Conservation (phyloP, 2,888 invertebrate genomes). For the Eupithecia vulgata region DNA sequence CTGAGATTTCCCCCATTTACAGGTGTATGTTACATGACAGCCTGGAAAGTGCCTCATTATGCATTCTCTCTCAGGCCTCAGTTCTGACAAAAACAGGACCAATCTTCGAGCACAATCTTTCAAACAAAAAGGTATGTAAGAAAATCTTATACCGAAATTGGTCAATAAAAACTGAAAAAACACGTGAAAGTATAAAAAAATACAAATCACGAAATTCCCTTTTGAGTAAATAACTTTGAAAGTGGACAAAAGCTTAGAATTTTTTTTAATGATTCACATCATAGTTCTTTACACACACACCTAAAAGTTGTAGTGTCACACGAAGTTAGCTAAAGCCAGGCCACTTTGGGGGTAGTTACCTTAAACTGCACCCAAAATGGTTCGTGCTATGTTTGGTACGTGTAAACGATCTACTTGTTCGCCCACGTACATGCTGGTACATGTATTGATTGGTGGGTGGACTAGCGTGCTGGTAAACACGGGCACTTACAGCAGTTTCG, state of each 20-base stretch:
- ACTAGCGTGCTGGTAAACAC: conserved; percentile 3
- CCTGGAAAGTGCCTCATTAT: too few relatives aligned
- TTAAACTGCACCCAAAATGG: not conserved
- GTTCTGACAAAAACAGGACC: not conserved
- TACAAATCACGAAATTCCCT: not conserved
- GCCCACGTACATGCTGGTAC: not conserved
- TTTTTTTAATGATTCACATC: not conserved
- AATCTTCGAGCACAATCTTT: not conserved
- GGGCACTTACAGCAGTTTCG: not conserved
- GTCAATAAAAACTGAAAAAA: not conserved
- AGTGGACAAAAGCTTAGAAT: not conserved
- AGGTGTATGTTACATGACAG: too few relatives aligned
- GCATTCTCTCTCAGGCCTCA: too few relatives aligned
- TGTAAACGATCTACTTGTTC: not conserved
- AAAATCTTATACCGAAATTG: not conserved
- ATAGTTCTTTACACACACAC: not conserved
- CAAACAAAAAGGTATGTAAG: not conserved
- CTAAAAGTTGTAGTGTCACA: not conserved
- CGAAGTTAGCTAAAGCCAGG: not conserved
- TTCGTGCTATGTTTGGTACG: not conserved
- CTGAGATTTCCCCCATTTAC: too few relatives aligned
- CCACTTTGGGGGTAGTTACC: not conserved
- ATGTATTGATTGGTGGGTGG: not conserved
- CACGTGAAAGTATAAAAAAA: not conserved
- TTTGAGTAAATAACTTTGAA: not conserved